phyloP scores from a whole-genome alignment of 1,140 invertebrate genomes.

The Stegodyphus dumicola region DNA sequence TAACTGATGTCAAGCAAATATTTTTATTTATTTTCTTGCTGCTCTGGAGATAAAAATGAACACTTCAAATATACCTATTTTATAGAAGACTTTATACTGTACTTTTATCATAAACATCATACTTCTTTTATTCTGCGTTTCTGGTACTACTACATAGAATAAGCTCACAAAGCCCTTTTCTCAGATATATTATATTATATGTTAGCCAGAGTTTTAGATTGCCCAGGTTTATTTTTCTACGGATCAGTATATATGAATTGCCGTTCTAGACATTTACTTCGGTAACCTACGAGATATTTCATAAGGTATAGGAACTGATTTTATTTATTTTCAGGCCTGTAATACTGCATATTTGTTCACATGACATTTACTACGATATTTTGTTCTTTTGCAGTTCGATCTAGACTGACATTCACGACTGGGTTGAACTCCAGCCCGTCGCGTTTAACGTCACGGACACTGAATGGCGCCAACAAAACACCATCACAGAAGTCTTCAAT shows the following conservation, averaged over 20 bases:
- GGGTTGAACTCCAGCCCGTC: conserved; percentile 40
- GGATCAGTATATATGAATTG: background rate
- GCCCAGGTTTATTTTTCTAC: background rate
- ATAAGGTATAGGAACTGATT: background rate
- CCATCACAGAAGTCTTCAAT: conserved; percentile 7
- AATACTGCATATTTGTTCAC: too few relatives aligned
- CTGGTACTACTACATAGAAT: too few relatives aligned
- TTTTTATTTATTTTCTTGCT: too few relatives aligned
- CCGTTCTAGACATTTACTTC: background rate
- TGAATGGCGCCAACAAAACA: conserved; percentile 31
- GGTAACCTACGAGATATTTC: background rate
- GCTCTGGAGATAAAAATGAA: too few relatives aligned
- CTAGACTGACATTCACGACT: conserved; percentile 42
- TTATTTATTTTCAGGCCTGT: background rate
- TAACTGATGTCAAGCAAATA: too few relatives aligned
- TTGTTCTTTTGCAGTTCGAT: conserved; percentile 19
- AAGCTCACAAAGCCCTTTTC: too few relatives aligned
- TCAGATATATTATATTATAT: too few relatives aligned
- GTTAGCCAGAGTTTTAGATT: too few relatives aligned
- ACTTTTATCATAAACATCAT: too few relatives aligned
- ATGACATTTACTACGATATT: background rate
- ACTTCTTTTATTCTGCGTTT: too few relatives aligned
- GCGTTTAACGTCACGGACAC: conserved; percentile 15
- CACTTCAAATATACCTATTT: too few relatives aligned
- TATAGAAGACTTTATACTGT: too few relatives aligned